Evolutionary conservation across 2,113 vertebrate species (phyloP).

Genomic region (Falcunculus frontatus): DNA sequence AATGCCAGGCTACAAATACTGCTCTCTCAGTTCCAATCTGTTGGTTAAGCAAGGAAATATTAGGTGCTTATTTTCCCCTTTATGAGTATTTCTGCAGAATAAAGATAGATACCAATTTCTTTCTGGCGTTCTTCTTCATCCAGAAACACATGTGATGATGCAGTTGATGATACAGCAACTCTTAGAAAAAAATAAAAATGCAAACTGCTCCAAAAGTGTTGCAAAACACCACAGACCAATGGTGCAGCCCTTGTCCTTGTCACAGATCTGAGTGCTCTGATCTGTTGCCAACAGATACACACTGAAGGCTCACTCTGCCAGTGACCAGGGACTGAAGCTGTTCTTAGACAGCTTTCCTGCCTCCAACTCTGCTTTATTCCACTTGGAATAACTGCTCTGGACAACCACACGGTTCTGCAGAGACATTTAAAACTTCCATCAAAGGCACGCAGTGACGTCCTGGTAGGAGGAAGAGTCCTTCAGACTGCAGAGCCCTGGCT

Average conservation of each 20-base stretch:
- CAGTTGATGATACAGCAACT: not conserved
- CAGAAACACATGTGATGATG: not conserved
- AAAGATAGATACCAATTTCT: not conserved
- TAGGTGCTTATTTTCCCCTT: not conserved
- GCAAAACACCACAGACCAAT: not conserved
- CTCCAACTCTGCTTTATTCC: not conserved
- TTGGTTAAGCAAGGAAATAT: not conserved
- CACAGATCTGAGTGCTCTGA: not conserved
- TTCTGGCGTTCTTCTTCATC: not conserved
- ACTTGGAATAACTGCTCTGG: not conserved
- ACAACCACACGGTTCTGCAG: not conserved
- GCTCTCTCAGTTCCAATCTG: not conserved
- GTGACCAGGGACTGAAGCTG: not conserved
- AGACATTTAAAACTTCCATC: not conserved
- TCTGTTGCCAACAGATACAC: not conserved
- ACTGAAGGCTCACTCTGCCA: not conserved
- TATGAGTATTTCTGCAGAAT: not conserved
- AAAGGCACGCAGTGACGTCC: rapidly evolving
- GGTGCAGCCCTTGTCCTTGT: not conserved
- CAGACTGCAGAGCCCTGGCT: not conserved
- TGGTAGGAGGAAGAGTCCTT: not conserved
- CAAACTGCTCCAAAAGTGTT: not conserved
- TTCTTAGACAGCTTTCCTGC: not conserved
- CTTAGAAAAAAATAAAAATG: not conserved
- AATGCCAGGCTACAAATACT: not conserved